Conservation (phyloP, 30 jellyfish, hydroid and myxozoan species). For the Cassiopea andromeda region DNA sequence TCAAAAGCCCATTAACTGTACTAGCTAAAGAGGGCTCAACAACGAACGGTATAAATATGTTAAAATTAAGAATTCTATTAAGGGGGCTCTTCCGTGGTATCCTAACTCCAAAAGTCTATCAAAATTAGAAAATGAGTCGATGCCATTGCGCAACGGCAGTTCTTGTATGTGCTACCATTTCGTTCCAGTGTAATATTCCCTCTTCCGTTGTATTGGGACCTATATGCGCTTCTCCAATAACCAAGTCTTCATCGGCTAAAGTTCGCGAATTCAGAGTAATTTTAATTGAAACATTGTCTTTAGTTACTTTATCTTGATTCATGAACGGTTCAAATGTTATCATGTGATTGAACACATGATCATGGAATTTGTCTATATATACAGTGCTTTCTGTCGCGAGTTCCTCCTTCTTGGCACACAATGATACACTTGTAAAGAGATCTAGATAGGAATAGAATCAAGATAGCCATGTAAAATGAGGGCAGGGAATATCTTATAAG, state of each 20-base stretch:
- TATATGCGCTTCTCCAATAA: slow-evolving; percentile 61
- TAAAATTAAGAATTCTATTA: too few relatives aligned
- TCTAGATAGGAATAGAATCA: slow-evolving; percentile 14
- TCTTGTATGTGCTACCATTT: slow-evolving; percentile 32
- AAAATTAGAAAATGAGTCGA: slow-evolving; percentile 16
- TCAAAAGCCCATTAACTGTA: too few relatives aligned
- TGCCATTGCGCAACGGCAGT: slow-evolving; percentile 87
- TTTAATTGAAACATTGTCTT: slow-evolving; percentile 37
- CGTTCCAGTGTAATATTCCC: slow-evolving; percentile 73
- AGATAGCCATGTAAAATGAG: too few relatives aligned
- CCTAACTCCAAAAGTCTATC: not conserved
- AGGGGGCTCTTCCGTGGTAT: not conserved
- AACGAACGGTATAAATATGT: too few relatives aligned
- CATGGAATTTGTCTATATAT: slow-evolving; percentile 28
- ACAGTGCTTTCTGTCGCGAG: slow-evolving; percentile 23
- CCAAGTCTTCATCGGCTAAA: slow-evolving; percentile 28
- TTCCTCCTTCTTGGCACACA: slow-evolving; percentile 35
- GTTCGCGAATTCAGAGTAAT: slow-evolving; percentile 46
- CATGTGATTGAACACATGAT: slow-evolving; percentile 59
- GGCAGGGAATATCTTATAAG: too few relatives aligned
- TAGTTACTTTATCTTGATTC: slow-evolving; percentile 24
- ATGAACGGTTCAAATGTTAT: slow-evolving; percentile 60
- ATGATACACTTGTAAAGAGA: slow-evolving; percentile 36
- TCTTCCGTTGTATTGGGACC: slow-evolving; percentile 75
- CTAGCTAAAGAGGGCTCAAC: too few relatives aligned